These are phyloP conservation scores for Colossoma macropomum DNA, from an alignment of 2,113 vertebrate genomes.

Conservation along the genomic window DNA sequence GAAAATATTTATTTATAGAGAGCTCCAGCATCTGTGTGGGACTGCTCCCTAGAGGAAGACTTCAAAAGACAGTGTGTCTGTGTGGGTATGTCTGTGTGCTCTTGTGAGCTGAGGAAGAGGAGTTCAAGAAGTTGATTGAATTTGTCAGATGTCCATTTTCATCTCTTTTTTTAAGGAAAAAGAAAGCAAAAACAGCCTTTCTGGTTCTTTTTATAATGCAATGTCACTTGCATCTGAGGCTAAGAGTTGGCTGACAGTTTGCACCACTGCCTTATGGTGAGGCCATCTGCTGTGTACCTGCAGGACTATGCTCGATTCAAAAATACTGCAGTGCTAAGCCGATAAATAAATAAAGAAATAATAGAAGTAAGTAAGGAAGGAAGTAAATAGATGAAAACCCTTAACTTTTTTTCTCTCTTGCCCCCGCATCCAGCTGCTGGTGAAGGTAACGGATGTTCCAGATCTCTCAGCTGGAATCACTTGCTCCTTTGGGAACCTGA, in stretches of 20 bases:
- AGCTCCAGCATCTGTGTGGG: conserved; percentile 62
- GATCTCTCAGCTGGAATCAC: conserved; percentile 88
- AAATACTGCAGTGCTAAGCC: background rate
- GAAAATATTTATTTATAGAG: conserved; percentile 78
- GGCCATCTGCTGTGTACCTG: conserved; percentile 34
- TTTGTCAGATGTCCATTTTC: conserved; percentile 46
- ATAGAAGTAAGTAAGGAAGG: background rate
- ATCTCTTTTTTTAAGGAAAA: conserved; percentile 1
- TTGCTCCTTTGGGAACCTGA: conserved; percentile 96
- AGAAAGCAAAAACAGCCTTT: background rate
- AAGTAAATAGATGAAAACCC: background rate
- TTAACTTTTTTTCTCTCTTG: background rate
- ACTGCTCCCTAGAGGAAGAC: conserved; percentile 63
- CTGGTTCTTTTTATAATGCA: background rate
- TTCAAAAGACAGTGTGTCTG: conserved; percentile 64
- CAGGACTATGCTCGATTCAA: conserved; percentile 18
- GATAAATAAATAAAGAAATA: background rate
- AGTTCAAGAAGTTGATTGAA: conserved; percentile 50
- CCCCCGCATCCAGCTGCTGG: conserved; percentile 82
- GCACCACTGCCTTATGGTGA: conserved; percentile 30
- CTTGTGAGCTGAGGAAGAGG: conserved; percentile 39
- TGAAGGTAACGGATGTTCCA: conserved; percentile 90
- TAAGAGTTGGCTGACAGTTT: conserved; percentile 26
- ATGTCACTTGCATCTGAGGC: conserved; percentile 31
- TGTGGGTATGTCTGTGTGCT: conserved; percentile 36